Conservation (phyloP, 2,113 vertebrate species). For the Sialia sialis region DNA sequence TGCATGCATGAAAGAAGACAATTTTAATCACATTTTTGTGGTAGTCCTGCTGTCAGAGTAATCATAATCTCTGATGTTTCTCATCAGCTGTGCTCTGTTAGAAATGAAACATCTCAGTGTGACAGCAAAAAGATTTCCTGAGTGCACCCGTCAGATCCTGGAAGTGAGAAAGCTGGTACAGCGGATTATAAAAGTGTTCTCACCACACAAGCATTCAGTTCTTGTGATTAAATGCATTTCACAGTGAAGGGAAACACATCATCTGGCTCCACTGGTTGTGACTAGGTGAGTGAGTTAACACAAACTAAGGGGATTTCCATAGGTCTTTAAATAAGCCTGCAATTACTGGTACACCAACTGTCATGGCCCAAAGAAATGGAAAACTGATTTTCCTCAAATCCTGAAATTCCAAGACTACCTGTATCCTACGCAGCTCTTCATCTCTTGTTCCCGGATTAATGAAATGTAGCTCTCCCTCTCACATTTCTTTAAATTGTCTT, state of each 20-base stretch:
- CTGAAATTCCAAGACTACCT: neutral
- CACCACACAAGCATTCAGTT: neutral
- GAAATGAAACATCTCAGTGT: slow-evolving; percentile 33
- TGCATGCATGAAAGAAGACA: neutral
- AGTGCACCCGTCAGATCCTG: neutral
- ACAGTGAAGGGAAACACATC: neutral
- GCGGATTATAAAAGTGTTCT: slow-evolving; percentile 1
- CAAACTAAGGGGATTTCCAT: neutral
- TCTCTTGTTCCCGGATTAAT: neutral
- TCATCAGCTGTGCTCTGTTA: neutral
- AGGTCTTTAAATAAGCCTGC: neutral
- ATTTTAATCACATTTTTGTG: slow-evolving; percentile 24
- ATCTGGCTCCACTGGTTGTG: neutral
- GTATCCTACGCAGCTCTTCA: neutral
- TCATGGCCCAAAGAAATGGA: neutral
- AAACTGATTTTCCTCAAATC: neutral
- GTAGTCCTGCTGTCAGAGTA: neutral
- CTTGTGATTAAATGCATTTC: slow-evolving; percentile 4
- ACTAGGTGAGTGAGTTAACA: neutral
- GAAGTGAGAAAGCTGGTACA: slow-evolving; percentile 24
- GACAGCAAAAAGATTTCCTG: slow-evolving; percentile 32
- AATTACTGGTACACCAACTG: neutral
- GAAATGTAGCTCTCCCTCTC: neutral
- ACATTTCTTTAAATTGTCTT: neutral
- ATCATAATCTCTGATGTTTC: slow-evolving; percentile 20